phyloP scores from a whole-genome alignment of 2,113 vertebrate genomes.

The Corythaeola cristata region DNA sequence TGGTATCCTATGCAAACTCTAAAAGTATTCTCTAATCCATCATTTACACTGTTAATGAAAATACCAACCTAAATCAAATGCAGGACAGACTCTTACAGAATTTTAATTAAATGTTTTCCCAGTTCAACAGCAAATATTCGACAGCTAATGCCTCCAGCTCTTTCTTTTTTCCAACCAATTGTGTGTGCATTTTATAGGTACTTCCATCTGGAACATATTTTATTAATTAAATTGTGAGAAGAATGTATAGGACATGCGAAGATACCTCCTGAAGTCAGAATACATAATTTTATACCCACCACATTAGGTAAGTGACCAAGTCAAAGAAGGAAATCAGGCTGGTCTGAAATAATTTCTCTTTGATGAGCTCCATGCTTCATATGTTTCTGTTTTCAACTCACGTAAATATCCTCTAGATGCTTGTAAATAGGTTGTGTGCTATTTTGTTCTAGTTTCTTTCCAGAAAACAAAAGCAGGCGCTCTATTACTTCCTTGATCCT shows the following conservation, averaged over 20 bases:
- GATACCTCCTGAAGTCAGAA: neutral
- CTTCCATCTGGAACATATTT: constrained; percentile 1
- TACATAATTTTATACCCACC: neutral
- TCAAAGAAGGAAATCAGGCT: neutral
- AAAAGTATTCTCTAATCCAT: neutral
- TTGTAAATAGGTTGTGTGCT: neutral
- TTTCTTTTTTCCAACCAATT: neutral
- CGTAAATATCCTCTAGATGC: neutral
- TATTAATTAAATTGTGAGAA: neutral
- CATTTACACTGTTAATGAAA: neutral
- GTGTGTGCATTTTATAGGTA: neutral
- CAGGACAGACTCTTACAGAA: neutral
- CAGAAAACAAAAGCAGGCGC: neutral
- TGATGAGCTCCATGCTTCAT: neutral
- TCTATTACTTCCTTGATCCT: neutral
- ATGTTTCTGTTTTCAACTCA: neutral
- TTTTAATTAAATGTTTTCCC: neutral
- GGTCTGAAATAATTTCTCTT: neutral
- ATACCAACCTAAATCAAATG: constrained; percentile 5
- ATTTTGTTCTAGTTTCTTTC: neutral
- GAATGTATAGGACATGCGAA: neutral
- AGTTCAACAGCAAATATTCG: neutral
- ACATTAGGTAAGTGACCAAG: neutral
- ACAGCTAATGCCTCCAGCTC: constrained; percentile 13
- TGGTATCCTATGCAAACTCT: neutral